Conservation (phyloP, 1,140 invertebrate species). For the Ladona fulva region DNA sequence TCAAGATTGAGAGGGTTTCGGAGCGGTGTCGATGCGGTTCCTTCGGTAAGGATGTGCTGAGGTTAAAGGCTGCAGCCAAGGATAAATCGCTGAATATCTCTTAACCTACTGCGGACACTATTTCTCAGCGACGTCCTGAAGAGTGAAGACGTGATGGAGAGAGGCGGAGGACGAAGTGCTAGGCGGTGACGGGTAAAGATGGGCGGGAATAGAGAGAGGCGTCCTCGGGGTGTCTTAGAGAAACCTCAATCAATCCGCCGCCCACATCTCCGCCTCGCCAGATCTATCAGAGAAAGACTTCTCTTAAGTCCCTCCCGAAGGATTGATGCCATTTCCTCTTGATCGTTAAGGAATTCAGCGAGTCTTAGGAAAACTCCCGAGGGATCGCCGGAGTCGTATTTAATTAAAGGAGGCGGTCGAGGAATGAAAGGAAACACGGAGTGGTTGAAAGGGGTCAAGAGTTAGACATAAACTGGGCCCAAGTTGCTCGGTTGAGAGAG, state of each 20-base stretch:
- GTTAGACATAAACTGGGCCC: background rate
- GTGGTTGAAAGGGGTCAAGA: background rate
- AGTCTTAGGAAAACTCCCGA: background rate
- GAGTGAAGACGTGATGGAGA: background rate
- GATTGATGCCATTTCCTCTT: background rate
- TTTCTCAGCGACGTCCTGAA: background rate
- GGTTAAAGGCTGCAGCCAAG: background rate
- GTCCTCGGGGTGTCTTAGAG: background rate
- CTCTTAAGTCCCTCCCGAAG: background rate
- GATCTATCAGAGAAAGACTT: background rate
- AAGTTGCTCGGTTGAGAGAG: too few species aligned
- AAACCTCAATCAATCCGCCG: background rate
- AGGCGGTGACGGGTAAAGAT: too few species aligned
- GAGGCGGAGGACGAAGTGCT: too few species aligned
- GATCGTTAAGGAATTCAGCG: conserved; percentile 4
- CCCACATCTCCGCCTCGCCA: background rate
- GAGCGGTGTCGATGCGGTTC: background rate
- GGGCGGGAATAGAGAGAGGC: background rate
- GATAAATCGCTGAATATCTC: background rate
- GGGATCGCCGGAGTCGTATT: background rate
- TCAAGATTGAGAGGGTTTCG: background rate
- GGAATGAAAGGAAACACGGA: conserved; percentile 3
- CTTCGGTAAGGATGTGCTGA: background rate
- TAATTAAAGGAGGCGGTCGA: conserved; percentile 1
- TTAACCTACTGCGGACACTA: background rate